A percentile compares a stretch with the other conserved stretches of the same genome.
These are phyloP conservation scores for Chelonoidis abingdonii DNA, from an alignment of 2,113 vertebrate species.

Conservation along the genomic window DNA sequence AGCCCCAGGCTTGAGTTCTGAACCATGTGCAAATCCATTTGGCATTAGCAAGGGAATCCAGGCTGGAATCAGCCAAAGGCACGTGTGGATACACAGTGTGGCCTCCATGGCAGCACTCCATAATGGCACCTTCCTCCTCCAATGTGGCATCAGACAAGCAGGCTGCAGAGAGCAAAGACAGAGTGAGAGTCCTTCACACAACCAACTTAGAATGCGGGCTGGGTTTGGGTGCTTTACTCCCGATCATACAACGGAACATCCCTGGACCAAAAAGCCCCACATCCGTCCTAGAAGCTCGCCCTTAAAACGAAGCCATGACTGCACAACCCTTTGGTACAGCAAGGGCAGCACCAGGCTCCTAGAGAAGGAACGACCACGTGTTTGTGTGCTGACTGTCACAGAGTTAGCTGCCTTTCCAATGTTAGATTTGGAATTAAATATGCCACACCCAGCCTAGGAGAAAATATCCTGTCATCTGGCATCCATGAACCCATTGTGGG, in stretches of 20 bases:
- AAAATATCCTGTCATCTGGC: neutral
- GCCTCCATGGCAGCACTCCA: constrained; percentile 73
- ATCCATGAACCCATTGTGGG: neutral
- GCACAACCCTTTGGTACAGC: accelerated
- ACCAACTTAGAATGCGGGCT: accelerated
- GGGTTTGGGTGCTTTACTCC: no score
- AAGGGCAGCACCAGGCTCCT: accelerated
- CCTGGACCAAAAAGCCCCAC: accelerated
- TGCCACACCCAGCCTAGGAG: neutral
- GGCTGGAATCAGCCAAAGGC: constrained; percentile 70
- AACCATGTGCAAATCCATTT: accelerated
- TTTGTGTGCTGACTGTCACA: neutral
- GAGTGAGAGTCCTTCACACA: accelerated
- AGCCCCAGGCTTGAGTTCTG: neutral
- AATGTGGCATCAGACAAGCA: constrained; percentile 78
- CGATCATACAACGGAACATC: neutral
- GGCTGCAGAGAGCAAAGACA: constrained; percentile 42
- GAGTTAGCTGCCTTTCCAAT: neutral
- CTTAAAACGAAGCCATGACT: neutral
- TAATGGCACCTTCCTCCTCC: constrained; percentile 67
- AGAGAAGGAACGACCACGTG: accelerated
- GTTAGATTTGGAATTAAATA: neutral
- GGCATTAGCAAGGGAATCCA: constrained; percentile 50
- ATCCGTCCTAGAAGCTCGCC: accelerated
- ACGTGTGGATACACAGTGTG: constrained; percentile 46